Percentiles rank a stretch among this genome's conserved stretches.
These are phyloP conservation scores for Crambe crambe DNA, from an alignment of 37 sponge, comb jelly and placozoan genomes.

Conservation along the genomic window DNA sequence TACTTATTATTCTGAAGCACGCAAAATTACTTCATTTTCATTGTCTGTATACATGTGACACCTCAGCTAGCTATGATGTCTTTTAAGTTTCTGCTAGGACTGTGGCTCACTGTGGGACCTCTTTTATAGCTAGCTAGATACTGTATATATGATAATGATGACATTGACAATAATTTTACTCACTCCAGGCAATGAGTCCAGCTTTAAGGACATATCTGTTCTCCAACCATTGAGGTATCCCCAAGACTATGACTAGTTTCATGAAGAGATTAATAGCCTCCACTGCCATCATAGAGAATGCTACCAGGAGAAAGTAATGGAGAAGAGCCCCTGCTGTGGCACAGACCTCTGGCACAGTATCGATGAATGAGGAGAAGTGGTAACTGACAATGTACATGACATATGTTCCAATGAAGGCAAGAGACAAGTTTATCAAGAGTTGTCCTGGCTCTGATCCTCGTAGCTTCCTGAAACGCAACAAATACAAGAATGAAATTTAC, in stretches of 20 bases:
- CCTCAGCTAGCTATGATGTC: no score
- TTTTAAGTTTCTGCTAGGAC: no score
- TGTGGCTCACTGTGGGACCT: no score
- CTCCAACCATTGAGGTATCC: neutral
- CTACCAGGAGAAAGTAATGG: constrained; percentile 57
- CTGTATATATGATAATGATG: no score
- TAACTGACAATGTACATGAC: constrained; percentile 26
- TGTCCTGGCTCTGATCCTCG: neutral
- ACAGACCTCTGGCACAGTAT: constrained; percentile 7
- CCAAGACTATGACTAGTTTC: constrained; percentile 41
- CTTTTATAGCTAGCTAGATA: no score
- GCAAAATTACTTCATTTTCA: no score
- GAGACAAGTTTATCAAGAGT: constrained; percentile 11
- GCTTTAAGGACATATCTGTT: constrained; percentile 20
- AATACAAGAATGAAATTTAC: no score
- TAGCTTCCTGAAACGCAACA: no score
- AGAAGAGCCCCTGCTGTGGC: constrained; percentile 22
- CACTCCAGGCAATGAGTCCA: constrained; percentile 38
- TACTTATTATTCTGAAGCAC: no score
- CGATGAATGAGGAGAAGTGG: no score
- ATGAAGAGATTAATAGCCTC: constrained; percentile 52
- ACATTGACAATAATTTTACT: constrained; percentile 21
- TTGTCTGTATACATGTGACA: no score
- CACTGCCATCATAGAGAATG: constrained; percentile 45
- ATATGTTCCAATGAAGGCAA: constrained; percentile 47